Conservation (phyloP, 1,140 invertebrate species). For the Aradophagus sp. region DNA sequence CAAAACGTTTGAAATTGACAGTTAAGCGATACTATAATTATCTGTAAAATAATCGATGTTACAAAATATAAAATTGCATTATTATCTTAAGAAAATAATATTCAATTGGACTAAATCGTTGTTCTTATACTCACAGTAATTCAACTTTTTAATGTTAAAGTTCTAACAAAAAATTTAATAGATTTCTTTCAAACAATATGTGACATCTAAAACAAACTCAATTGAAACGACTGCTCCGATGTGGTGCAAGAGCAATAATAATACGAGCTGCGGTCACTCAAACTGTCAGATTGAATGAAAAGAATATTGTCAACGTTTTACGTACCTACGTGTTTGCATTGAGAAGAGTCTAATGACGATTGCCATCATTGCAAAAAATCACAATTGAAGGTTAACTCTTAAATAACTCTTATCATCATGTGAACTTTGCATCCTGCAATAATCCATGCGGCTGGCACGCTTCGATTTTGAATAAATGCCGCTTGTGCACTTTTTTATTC, state of each 20-base stretch:
- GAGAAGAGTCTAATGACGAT: slow-evolving; percentile 47
- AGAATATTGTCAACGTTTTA: slow-evolving; percentile 24
- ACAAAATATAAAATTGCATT: too few relatives aligned
- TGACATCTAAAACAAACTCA: too few relatives aligned
- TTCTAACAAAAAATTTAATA: too few relatives aligned
- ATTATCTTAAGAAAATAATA: too few relatives aligned
- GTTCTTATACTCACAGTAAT: too few relatives aligned
- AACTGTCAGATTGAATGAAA: slow-evolving; percentile 32
- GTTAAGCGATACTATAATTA: too few relatives aligned
- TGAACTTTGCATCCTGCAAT: slow-evolving; percentile 38
- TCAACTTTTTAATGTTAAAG: too few relatives aligned
- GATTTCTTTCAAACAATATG: too few relatives aligned
- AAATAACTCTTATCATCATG: slow-evolving; percentile 44
- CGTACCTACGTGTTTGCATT: slow-evolving; percentile 47
- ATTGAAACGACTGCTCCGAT: slow-evolving; percentile 2
- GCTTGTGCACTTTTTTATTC: slow-evolving; percentile 9
- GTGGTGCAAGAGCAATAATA: slow-evolving; percentile 9
- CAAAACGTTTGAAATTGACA: too few relatives aligned
- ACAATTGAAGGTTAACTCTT: slow-evolving; percentile 54
- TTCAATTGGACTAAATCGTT: too few relatives aligned
- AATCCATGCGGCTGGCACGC: slow-evolving; percentile 11
- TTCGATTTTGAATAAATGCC: slow-evolving; percentile 9
- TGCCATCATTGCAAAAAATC: slow-evolving; percentile 49
- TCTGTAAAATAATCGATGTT: too few relatives aligned
- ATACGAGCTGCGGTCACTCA: background rate